A percentile compares a stretch with the other conserved stretches of the same genome.
Evolutionary conservation across 1,140 invertebrate species (phyloP).

Genomic region (Dinoponera quadriceps): DNA sequence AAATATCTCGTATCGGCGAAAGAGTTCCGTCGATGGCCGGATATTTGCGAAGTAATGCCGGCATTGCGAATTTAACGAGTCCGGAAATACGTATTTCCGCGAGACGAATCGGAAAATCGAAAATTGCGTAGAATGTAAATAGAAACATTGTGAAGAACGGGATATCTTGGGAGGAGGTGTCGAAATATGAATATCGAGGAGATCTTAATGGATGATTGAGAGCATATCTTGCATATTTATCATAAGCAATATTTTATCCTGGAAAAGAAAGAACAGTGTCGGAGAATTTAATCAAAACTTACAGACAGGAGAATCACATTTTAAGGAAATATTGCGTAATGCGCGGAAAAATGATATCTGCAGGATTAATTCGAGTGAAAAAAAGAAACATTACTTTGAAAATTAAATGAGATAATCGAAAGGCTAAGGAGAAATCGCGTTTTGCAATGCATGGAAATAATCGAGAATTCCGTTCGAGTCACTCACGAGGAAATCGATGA

Average conservation of each 20-base stretch:
- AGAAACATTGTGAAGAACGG: slow-evolving; percentile 11
- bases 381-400: not conserved
- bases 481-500: slow-evolving; percentile 15
- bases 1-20: slow-evolving; percentile 14
- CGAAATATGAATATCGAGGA: not conserved
- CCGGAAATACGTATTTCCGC: slow-evolving; percentile 40
- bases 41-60: slow-evolving; percentile 42
- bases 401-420: slow-evolving; percentile 3
- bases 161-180: not conserved
- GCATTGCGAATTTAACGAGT: slow-evolving; percentile 33
- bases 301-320: too few relatives aligned
- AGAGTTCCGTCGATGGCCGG: slow-evolving; percentile 21
- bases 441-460: not conserved
- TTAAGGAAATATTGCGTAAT: not conserved
- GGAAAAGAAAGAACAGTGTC: too few relatives aligned
- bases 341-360: not conserved
- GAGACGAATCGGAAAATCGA: slow-evolving; percentile 27
- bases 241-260: too few relatives aligned
- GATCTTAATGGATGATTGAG: not conserved
- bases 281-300: too few relatives aligned
- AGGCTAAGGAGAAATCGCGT: not conserved
- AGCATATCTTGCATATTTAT: too few relatives aligned
- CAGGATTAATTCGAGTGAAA: not conserved
- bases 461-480: not conserved
- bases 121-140: slow-evolving; percentile 31